Conservation (phyloP, 2,113 vertebrate species). For the Neolamprologus sp. region DNA sequence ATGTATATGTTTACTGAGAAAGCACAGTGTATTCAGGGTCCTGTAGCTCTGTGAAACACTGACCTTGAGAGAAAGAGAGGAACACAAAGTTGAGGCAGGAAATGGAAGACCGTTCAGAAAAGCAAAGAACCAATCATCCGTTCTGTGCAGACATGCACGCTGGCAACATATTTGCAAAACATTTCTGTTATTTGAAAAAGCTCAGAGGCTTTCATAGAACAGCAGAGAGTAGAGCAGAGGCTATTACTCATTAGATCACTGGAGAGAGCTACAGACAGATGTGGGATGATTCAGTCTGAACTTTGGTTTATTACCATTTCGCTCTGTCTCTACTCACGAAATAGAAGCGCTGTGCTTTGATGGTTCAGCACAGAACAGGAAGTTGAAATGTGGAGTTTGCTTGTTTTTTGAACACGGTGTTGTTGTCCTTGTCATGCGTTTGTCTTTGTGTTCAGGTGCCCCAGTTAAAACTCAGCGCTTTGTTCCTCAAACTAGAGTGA, state of each 20-base stretch:
- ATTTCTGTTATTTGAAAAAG: neutral
- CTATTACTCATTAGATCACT: neutral
- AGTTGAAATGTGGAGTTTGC: neutral
- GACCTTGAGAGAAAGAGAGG: neutral
- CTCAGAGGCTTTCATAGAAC: neutral
- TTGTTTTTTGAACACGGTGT: neutral
- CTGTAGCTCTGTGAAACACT: neutral
- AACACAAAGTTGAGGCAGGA: neutral
- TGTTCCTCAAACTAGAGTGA: conserved; percentile 33
- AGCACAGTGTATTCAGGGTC: neutral
- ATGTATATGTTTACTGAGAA: neutral
- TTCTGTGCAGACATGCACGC: neutral
- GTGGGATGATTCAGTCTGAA: neutral
- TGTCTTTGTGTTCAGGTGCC: conserved; percentile 27
- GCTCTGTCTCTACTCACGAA: neutral
- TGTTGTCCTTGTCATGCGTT: conserved; percentile 27
- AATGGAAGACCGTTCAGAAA: neutral
- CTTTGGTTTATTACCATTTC: neutral
- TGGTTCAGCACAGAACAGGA: conserved; percentile 19
- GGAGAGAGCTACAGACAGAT: neutral
- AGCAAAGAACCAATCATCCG: neutral
- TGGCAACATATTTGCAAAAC: neutral
- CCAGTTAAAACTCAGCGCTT: conserved; percentile 39
- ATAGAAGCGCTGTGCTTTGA: conserved; percentile 1
- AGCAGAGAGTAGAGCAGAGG: neutral